These are phyloP conservation scores for Crioceris asparagi DNA, from an alignment of 2,888 invertebrate genomes.

Conservation along the genomic window DNA sequence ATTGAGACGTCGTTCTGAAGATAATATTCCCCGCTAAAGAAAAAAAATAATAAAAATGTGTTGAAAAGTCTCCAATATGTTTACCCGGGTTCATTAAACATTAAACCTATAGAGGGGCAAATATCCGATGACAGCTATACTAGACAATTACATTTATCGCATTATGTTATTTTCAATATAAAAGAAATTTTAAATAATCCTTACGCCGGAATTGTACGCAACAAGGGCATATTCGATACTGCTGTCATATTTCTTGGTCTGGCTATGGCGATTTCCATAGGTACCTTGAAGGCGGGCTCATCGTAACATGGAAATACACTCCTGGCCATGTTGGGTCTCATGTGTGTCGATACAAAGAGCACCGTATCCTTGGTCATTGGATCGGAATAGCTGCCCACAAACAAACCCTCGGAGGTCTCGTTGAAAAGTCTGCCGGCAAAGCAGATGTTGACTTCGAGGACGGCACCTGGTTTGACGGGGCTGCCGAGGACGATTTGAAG, in stretches of 20 bases:
- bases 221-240: slow-evolving; percentile 54
- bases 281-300: slow-evolving; percentile 65
- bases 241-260: slow-evolving; percentile 48
- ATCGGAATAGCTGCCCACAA: slow-evolving; percentile 52
- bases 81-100: no score
- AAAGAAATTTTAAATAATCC: no score
- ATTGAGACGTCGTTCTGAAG: no score
- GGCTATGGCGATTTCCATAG: slow-evolving; percentile 53
- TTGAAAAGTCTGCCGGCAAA: slow-evolving; percentile 57
- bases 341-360: slow-evolving; percentile 55
- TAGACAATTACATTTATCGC: no score
- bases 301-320: slow-evolving; percentile 73
- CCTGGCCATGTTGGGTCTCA: slow-evolving; percentile 64
- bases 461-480: slow-evolving; percentile 43
- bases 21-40: no score
- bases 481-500: slow-evolving; percentile 50
- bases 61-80: no score
- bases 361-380: slow-evolving; percentile 32
- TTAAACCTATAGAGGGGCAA: no score
- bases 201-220: slow-evolving; percentile 43
- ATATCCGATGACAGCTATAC: no score
- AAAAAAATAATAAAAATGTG: no score
- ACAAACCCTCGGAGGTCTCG: slow-evolving; percentile 56
- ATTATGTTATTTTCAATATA: no score
- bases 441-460: slow-evolving; percentile 51